Percentiles rank a stretch among this genome's conserved stretches.
Evolutionary conservation across 2,888 invertebrate species (phyloP).

Genomic region (Antheraea assamensis): DNA sequence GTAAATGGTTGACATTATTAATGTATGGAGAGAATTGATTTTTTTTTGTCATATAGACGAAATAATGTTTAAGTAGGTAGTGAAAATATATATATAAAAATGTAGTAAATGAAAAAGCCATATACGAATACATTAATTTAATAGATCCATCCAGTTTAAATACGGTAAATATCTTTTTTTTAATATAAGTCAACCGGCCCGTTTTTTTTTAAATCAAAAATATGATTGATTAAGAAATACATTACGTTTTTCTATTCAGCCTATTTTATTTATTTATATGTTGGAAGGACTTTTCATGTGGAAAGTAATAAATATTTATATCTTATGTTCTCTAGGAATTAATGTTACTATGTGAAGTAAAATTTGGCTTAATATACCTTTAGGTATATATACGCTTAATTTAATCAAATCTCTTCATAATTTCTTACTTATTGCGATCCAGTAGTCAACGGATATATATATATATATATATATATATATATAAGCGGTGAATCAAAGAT

Average conservation of each 20-base stretch:
- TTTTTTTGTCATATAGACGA: background rate
- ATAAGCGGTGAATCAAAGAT: too few species aligned
- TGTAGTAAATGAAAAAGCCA: too few species aligned
- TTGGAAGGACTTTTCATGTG: background rate
- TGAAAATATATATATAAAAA: too few species aligned
- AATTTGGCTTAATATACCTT: background rate
- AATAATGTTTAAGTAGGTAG: background rate
- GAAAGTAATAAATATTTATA: background rate
- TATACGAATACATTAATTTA: too few species aligned
- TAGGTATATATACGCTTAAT: background rate
- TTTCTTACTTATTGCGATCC: background rate
- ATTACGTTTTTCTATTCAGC: background rate
- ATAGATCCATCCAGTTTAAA: too few species aligned
- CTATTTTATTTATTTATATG: background rate
- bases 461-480: background rate
- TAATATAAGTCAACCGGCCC: background rate
- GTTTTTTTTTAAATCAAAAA: too few species aligned
- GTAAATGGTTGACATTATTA: conserved; percentile 12
- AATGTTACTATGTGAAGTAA: background rate
- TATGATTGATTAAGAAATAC: background rate
- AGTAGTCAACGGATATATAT: background rate
- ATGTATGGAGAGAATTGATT: conserved; percentile 11
- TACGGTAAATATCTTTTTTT: too few species aligned
- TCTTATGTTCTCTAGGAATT: background rate
- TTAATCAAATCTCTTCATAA: background rate